These are phyloP conservation scores for Biston betularia DNA, from an alignment of 2,888 invertebrate species.

Conservation along the genomic window DNA sequence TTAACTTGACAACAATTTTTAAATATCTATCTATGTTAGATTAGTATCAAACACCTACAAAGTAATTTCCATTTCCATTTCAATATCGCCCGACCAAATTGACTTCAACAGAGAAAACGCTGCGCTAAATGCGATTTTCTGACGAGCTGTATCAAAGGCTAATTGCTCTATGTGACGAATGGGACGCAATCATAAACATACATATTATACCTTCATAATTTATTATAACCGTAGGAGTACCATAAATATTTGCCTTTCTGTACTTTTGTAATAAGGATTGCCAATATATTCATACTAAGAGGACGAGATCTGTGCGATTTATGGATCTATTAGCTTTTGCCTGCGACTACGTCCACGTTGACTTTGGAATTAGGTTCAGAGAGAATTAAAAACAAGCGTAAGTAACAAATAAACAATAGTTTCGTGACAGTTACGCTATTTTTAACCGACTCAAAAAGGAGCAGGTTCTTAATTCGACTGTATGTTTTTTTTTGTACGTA, in stretches of 20 bases:
- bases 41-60: slow-evolving; percentile 54
- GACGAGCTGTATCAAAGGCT: slow-evolving; percentile 75
- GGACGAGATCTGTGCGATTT: no score
- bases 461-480: no score
- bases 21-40: slow-evolving; percentile 23
- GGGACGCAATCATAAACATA: slow-evolving; percentile 41
- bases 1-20: no score
- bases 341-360: no score
- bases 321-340: no score
- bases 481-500: no score
- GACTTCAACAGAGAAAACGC: slow-evolving; percentile 68
- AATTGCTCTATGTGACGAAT: slow-evolving; percentile 66
- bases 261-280: neutral
- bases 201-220: neutral
- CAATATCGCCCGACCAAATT: slow-evolving; percentile 70
- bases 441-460: no score
- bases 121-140: slow-evolving; percentile 74
- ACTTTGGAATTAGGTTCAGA: no score
- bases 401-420: no score
- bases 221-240: slow-evolving; percentile 1
- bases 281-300: no score
- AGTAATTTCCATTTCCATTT: slow-evolving; percentile 68
- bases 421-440: no score
- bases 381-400: no score
- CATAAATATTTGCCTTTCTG: neutral